A percentile compares a stretch with the other conserved stretches of the same genome.
phyloP scores from a whole-genome alignment of 2,113 vertebrate genomes.

The Melanotaenia duboulayi region DNA sequence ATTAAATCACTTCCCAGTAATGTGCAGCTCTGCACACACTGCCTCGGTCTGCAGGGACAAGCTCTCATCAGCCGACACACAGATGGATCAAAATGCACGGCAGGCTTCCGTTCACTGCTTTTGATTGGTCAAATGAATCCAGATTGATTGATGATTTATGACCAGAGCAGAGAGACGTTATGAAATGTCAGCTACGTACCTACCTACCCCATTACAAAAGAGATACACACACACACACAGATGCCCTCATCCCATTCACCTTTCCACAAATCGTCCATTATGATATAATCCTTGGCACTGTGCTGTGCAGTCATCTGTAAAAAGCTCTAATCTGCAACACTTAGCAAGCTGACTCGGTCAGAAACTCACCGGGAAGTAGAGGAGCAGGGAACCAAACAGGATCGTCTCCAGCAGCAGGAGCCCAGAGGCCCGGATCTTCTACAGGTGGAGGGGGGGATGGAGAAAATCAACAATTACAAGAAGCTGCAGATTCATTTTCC shows the following conservation, averaged over 20 bases:
- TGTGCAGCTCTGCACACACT: not conserved
- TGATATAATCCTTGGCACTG: constrained; percentile 64
- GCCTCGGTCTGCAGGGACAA: constrained; percentile 3
- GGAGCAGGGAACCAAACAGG: constrained; percentile 94
- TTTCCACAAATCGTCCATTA: constrained; percentile 64
- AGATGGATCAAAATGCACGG: constrained; percentile 34
- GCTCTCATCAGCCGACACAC: constrained; percentile 12
- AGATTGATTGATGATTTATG: constrained; percentile 49
- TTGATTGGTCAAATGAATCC: constrained; percentile 55
- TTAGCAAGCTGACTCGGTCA: constrained; percentile 4
- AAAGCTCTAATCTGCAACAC: constrained; percentile 64
- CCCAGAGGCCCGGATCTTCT: constrained; percentile 92
- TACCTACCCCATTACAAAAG: constrained; percentile 5
- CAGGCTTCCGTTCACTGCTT: constrained; percentile 12
- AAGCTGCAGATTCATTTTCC: not conserved
- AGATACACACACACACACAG: constrained; percentile 22
- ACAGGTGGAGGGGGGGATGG: constrained; percentile 21
- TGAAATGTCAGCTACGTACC: constrained; percentile 10
- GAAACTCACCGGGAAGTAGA: constrained; percentile 95
- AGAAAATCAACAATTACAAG: not conserved
- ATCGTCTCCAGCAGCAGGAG: constrained; percentile 92
- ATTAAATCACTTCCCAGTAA: constrained; percentile 17
- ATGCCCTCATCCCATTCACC: constrained; percentile 23
- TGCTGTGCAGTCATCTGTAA: constrained; percentile 70
- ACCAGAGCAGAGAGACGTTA: constrained; percentile 32